These are phyloP conservation scores for Sesia bembeciformis DNA, from an alignment of 2,888 invertebrate species.

Conservation along the genomic window DNA sequence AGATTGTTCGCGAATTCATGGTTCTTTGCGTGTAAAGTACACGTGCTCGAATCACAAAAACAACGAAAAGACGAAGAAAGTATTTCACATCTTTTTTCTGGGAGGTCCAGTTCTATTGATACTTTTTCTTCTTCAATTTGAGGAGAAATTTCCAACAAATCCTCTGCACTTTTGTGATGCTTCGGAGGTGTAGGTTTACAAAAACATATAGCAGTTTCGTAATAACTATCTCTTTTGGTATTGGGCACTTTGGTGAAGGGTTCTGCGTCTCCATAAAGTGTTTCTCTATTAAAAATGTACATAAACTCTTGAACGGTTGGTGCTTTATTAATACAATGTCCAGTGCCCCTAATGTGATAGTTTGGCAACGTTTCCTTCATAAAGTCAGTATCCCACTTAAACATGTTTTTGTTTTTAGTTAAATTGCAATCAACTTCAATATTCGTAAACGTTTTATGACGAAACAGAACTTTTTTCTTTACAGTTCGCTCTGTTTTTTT, in stretches of 20 bases:
- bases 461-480: slow-evolving; percentile 55
- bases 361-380: slow-evolving; percentile 54
- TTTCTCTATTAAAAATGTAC: slow-evolving; percentile 62
- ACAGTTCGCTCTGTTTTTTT: slow-evolving; percentile 33
- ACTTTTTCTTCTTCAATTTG: slow-evolving; percentile 32
- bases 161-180: slow-evolving; percentile 61
- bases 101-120: slow-evolving; percentile 38
- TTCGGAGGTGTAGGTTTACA: slow-evolving; percentile 55
- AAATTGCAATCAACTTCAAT: slow-evolving; percentile 60
- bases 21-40: slow-evolving; percentile 46
- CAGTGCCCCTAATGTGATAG: slow-evolving; percentile 66
- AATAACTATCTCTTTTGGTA: slow-evolving; percentile 50
- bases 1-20: slow-evolving; percentile 39
- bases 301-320: slow-evolving; percentile 62
- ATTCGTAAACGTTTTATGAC: slow-evolving; percentile 66
- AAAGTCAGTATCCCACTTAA: slow-evolving; percentile 45
- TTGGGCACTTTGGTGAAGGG: slow-evolving; percentile 44
- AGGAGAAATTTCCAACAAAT: slow-evolving; percentile 40
- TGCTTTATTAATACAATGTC: slow-evolving; percentile 61
- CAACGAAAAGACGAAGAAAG: slow-evolving; percentile 53
- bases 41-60: slow-evolving; percentile 54
- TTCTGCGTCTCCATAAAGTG: slow-evolving; percentile 41
- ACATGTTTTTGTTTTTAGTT: slow-evolving; percentile 36
- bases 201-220: slow-evolving; percentile 67
- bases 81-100: slow-evolving; percentile 39